These are phyloP conservation scores for Batillaria attramentaria DNA, from an alignment of 1,140 invertebrate species.

Conservation along the genomic window DNA sequence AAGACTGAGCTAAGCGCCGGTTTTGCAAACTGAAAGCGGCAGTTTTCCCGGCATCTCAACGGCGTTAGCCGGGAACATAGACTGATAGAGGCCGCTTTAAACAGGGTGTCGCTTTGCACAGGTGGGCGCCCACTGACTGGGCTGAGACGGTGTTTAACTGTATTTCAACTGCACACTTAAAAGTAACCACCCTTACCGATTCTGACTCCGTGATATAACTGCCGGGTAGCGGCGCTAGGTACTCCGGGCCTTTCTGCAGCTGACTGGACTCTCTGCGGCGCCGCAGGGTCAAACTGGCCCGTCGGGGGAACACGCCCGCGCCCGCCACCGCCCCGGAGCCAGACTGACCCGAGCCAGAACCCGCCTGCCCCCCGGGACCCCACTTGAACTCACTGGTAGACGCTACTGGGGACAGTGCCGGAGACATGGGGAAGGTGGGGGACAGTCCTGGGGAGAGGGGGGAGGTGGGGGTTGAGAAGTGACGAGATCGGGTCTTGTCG, in stretches of 20 bases:
- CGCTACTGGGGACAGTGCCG: neutral
- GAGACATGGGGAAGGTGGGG: constrained; percentile 5
- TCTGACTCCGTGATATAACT: constrained; percentile 21
- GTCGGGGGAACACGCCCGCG: neutral
- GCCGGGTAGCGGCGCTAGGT: neutral
- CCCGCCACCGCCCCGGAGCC: too few relatives aligned
- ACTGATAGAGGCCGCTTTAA: neutral
- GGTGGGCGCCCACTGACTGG: neutral
- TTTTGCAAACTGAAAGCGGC: neutral
- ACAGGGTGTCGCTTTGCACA: neutral
- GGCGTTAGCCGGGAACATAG: neutral
- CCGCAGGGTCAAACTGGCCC: neutral
- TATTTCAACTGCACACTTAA: too few relatives aligned
- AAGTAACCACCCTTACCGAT: too few relatives aligned
- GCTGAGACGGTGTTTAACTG: neutral
- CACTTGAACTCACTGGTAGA: neutral
- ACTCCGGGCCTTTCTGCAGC: neutral
- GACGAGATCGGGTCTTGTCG: neutral
- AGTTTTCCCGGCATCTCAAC: neutral
- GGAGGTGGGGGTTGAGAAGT: neutral
- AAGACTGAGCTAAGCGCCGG: too few relatives aligned
- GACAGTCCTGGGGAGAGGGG: neutral
- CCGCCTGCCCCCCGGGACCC: neutral
- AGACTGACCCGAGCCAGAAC: neutral
- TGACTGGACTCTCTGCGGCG: neutral